These are phyloP conservation scores for Hydrophis major DNA, from an alignment of 2,797 vertebrate genomes.

Conservation along the genomic window DNA sequence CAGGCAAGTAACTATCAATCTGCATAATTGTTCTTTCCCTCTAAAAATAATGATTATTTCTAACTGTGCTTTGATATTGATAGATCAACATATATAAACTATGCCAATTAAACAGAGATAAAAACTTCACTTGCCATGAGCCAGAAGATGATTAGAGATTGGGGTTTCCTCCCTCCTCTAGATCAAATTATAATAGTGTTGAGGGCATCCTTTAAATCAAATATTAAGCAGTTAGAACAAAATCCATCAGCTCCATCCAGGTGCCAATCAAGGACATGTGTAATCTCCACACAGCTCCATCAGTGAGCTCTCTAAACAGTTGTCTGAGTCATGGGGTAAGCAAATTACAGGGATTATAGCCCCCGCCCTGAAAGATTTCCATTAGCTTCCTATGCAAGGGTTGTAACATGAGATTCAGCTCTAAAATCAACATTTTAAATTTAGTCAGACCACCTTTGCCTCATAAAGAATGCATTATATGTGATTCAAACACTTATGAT, in stretches of 20 bases:
- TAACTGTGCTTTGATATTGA: not conserved
- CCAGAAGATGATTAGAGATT: not conserved
- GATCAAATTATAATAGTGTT: not conserved
- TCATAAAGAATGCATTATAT: constrained; percentile 30
- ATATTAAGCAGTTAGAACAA: not conserved
- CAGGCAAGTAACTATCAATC: not conserved
- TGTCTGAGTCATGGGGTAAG: not conserved
- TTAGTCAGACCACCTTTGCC: constrained; percentile 25
- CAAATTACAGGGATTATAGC: not conserved
- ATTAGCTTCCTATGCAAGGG: not conserved
- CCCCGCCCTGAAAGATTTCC: not conserved
- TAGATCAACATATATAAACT: not conserved
- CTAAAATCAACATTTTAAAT: constrained; percentile 16
- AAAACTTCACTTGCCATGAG: not conserved
- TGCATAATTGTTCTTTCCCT: not conserved
- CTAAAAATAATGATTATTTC: not conserved
- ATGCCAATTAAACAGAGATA: not conserved
- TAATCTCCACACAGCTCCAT: not conserved
- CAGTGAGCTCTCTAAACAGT: not conserved
- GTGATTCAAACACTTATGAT: constrained; percentile 23
- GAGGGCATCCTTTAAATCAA: not conserved
- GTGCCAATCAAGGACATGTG: not conserved
- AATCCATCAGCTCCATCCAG: not conserved
- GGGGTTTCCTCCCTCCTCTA: not conserved
- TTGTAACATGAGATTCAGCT: not conserved